These are phyloP conservation scores for Silurus asotus DNA, from an alignment of 2,113 vertebrate species.

Conservation along the genomic window DNA sequence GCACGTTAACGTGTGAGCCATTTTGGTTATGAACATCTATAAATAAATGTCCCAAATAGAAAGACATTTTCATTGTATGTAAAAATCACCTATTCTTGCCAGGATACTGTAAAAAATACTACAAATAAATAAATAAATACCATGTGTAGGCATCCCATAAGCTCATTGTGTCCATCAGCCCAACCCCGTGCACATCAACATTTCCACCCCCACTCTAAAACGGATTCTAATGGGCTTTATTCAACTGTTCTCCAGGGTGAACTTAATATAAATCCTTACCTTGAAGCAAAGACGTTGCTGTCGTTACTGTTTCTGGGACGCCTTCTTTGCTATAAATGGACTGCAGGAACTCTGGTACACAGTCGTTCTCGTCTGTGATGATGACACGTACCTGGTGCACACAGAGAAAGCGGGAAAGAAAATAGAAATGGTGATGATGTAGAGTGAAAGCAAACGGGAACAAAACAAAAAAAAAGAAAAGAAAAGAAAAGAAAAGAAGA, in stretches of 20 bases:
- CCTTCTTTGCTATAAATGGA: conserved; percentile 83
- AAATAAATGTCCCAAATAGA: neutral
- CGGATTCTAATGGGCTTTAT: neutral
- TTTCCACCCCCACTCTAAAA: neutral
- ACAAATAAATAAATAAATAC: neutral
- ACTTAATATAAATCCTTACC: conserved; percentile 64
- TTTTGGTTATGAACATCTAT: neutral
- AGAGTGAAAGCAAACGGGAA: neutral
- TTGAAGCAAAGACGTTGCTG: conserved; percentile 84
- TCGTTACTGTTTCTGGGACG: conserved; percentile 83
- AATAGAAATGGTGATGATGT: neutral
- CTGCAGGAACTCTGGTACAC: conserved; percentile 83
- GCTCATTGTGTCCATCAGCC: neutral
- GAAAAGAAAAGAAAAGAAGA: neutral
- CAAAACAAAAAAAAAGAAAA: neutral
- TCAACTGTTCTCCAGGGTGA: neutral
- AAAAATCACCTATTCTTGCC: neutral
- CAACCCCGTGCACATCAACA: neutral
- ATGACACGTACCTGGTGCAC: conserved; percentile 76
- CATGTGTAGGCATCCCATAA: neutral
- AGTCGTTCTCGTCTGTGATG: conserved; percentile 85
- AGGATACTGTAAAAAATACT: neutral
- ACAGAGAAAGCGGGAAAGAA: neutral
- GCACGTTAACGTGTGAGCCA: neutral
- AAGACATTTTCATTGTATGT: neutral